Conservation (phyloP, 2,113 vertebrate species). For the Pterocles gutturalis region DNA sequence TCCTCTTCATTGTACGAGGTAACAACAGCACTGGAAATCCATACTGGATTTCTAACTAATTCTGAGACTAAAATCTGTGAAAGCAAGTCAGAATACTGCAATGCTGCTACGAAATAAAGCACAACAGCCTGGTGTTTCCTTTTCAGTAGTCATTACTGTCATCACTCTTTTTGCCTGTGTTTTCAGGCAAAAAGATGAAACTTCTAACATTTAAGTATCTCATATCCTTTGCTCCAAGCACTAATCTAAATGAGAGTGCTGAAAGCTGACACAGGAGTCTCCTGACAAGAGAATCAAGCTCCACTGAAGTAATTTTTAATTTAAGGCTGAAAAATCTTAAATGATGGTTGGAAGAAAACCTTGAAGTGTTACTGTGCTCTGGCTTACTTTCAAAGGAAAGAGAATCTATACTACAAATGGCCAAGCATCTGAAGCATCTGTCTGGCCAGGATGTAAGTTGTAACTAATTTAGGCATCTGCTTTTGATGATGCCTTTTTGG, state of each 20-base stretch:
- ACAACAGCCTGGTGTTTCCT: neutral
- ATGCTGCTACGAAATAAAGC: neutral
- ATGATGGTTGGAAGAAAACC: neutral
- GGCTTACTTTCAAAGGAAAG: slow-evolving; percentile 27
- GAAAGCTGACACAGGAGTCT: neutral
- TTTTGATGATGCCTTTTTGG: slow-evolving; percentile 59
- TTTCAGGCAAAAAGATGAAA: slow-evolving; percentile 18
- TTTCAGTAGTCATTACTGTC: neutral
- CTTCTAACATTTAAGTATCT: neutral
- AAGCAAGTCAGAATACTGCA: neutral
- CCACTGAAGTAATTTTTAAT: neutral
- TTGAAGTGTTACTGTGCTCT: neutral
- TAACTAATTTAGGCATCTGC: slow-evolving; percentile 59
- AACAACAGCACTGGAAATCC: neutral
- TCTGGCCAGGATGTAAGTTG: slow-evolving; percentile 34
- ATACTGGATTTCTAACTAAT: neutral
- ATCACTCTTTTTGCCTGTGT: neutral
- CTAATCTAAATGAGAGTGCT: neutral
- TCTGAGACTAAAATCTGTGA: neutral
- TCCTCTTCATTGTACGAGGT: neutral
- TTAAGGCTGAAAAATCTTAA: neutral
- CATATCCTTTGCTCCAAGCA: neutral
- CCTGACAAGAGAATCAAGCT: neutral
- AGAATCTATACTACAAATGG: neutral
- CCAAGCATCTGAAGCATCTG: slow-evolving; percentile 18